Percentiles rank a stretch among this genome's conserved stretches.
Evolutionary conservation across 2,113 vertebrate genomes (phyloP).

Genomic region (Dicaeum eximium): DNA sequence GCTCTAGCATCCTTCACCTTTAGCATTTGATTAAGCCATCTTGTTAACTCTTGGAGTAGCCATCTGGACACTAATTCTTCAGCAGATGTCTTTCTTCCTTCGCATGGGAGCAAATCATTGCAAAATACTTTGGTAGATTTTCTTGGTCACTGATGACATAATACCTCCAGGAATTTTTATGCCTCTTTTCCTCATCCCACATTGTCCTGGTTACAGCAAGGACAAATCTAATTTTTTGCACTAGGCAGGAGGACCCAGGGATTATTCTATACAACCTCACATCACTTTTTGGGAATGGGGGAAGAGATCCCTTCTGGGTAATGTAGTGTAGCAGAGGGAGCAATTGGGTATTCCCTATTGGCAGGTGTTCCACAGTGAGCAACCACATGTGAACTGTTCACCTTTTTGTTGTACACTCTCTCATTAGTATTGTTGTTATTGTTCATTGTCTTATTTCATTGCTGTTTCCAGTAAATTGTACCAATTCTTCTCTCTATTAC

Average conservation of each 20-base stretch:
- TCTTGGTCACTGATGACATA: background rate
- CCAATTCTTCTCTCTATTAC: background rate
- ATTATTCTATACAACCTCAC: background rate
- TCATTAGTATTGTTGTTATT: background rate
- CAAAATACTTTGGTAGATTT: background rate
- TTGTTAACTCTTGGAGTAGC: background rate
- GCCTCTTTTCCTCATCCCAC: background rate
- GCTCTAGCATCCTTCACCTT: background rate
- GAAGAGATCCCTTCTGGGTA: background rate
- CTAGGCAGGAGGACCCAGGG: background rate
- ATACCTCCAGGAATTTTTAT: background rate
- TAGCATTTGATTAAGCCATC: background rate
- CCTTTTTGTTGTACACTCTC: background rate
- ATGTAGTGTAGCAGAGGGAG: background rate
- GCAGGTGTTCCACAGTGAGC: background rate
- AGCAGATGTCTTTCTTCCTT: background rate
- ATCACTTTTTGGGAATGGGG: background rate
- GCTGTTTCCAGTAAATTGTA: background rate
- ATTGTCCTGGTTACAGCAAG: background rate
- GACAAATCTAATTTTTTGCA: background rate
- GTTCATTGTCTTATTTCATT: background rate
- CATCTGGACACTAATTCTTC: background rate
- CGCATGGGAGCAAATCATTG: background rate
- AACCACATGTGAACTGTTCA: background rate
- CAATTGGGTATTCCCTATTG: background rate